These are phyloP conservation scores for Motacilla tschutschensis DNA, from an alignment of 2,113 vertebrate species.

Conservation along the genomic window DNA sequence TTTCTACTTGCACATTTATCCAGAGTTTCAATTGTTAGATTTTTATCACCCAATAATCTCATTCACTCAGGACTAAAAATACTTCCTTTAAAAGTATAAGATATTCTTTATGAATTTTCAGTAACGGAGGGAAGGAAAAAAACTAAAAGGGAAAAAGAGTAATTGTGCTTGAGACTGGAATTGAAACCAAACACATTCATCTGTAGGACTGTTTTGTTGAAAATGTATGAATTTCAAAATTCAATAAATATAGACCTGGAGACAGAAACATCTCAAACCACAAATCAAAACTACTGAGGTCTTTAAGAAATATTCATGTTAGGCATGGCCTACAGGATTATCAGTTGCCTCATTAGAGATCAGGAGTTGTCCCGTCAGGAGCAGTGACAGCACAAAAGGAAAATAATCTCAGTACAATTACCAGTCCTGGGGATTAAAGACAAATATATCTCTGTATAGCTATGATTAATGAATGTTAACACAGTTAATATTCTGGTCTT, in stretches of 20 bases:
- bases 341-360: neutral
- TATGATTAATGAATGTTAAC: neutral
- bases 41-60: neutral
- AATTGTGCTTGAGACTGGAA: neutral
- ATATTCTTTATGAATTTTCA: neutral
- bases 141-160: neutral
- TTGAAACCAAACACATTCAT: neutral
- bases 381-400: neutral
- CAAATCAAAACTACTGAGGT: neutral
- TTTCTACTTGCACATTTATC: neutral
- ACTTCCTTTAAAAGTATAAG: neutral
- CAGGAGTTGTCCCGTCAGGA: neutral
- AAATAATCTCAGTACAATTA: neutral
- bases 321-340: neutral
- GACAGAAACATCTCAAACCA: neutral
- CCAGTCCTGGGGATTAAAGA: neutral
- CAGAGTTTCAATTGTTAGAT: neutral
- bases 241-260: neutral
- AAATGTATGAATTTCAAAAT: neutral
- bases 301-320: neutral
- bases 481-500: neutral
- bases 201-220: neutral
- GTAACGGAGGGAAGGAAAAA: neutral
- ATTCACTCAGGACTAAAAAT: neutral
- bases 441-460: neutral